Evolutionary conservation across 64 coral and sea anemone genomes (phyloP).

Genomic region (Pocillopora damicornis): DNA sequence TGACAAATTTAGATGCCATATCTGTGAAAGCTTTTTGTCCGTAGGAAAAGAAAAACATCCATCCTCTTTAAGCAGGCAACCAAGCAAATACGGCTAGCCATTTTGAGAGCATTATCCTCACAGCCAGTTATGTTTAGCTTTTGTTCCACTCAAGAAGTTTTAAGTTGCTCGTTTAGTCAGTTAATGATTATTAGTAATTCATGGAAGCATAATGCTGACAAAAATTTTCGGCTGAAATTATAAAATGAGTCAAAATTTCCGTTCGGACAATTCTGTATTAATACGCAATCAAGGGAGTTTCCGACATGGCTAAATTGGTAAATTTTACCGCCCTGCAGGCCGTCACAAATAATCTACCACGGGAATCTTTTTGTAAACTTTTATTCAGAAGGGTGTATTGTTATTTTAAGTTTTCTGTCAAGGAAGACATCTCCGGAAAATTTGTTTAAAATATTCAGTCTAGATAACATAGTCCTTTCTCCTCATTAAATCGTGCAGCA

Average conservation of each 20-base stretch:
- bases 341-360: slow-evolving; percentile 11
- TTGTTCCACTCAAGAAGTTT: background rate
- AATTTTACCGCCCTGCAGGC: slow-evolving; percentile 16
- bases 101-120: background rate
- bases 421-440: background rate
- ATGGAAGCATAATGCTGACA: slow-evolving; percentile 37
- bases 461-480: background rate
- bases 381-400: background rate
- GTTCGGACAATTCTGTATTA: slow-evolving; percentile 34
- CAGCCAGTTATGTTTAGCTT: background rate
- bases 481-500: background rate
- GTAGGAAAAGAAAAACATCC: background rate
- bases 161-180: slow-evolving; percentile 33
- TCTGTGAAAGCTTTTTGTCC: background rate
- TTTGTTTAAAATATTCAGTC: background rate
- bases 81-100: background rate
- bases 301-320: slow-evolving; percentile 34
- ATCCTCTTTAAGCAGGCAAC: background rate
- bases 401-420: background rate
- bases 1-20: slow-evolving; percentile 16
- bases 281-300: slow-evolving; percentile 7
- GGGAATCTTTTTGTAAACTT: background rate
- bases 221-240: slow-evolving; percentile 28
- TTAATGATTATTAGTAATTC: slow-evolving; percentile 54
- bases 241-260: slow-evolving; percentile 44